These are phyloP conservation scores for Pristionchus pacificus DNA, from an alignment of 1,140 invertebrate species.

Conservation along the genomic window DNA sequence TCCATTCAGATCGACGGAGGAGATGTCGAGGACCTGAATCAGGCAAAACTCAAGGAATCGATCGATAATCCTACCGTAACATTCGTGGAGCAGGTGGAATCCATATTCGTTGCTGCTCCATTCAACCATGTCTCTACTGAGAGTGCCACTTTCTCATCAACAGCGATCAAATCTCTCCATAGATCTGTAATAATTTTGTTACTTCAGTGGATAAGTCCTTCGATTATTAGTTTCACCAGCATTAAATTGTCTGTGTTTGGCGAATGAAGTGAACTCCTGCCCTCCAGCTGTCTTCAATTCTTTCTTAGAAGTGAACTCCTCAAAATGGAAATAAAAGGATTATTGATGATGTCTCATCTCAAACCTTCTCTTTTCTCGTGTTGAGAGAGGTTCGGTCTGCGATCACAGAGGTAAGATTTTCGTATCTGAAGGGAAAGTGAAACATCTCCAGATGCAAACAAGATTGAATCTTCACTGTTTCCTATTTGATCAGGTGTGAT, in stretches of 20 bases:
- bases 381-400: not conserved
- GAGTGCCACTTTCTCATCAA: not conserved
- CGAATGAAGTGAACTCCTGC: not conserved
- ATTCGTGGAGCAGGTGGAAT: not conserved
- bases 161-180: not conserved
- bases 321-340: not conserved
- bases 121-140: not conserved
- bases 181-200: not conserved
- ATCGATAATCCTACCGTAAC: not conserved
- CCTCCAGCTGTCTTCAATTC: not conserved
- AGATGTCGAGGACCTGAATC: not conserved
- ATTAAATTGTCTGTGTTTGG: not conserved
- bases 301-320: not conserved
- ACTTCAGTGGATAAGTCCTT: not conserved
- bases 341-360: not conserved
- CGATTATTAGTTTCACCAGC: not conserved
- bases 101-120: not conserved
- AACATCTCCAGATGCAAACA: too few species aligned
- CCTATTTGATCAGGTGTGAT: not conserved
- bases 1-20: not conserved
- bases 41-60: not conserved
- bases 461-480: too few species aligned
- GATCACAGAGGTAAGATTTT: not conserved
- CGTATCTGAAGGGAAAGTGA: not conserved
- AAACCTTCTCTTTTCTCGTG: not conserved